Conservation (phyloP, 2,797 vertebrate species). For the Aulostomus chinensis region DNA sequence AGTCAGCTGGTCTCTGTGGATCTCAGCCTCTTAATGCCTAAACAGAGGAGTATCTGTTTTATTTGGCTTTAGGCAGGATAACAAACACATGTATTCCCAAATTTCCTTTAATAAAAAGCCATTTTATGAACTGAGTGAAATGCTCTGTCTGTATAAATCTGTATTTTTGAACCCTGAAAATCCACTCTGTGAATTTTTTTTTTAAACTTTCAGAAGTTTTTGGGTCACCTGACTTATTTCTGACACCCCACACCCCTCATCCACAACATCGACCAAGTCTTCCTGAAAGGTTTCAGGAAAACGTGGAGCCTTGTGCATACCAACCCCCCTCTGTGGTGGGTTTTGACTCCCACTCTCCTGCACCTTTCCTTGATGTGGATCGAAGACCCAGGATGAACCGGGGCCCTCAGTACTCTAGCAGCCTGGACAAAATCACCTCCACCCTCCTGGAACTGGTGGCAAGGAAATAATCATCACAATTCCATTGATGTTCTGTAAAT, state of each 20-base stretch:
- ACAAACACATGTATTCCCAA: no score
- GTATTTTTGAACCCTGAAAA: no score
- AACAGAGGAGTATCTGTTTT: no score
- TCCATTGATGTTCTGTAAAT: background rate
- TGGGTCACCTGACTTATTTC: conserved; percentile 8
- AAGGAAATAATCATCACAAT: conserved; percentile 59
- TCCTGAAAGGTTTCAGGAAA: conserved; percentile 52
- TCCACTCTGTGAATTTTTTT: no score
- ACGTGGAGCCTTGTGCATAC: conserved; percentile 26
- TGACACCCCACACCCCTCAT: background rate
- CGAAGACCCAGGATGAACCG: conserved; percentile 22
- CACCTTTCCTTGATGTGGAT: conserved; percentile 35
- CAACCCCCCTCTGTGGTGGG: conserved; percentile 16
- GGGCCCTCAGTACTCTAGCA: conserved; percentile 53
- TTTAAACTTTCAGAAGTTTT: conserved; percentile 44
- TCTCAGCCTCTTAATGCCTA: no score
- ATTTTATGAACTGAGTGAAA: no score
- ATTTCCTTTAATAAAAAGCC: no score
- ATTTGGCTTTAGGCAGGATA: no score
- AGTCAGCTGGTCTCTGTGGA: no score
- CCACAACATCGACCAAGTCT: conserved; percentile 37
- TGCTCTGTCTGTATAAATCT: background rate
- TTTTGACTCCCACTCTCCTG: conserved; percentile 45
- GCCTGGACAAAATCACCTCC: conserved; percentile 73
- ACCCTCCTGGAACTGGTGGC: conserved; percentile 74